Evolutionary conservation across 2,888 invertebrate genomes (phyloP).

Genomic region (Pseudanteris insignis): DNA sequence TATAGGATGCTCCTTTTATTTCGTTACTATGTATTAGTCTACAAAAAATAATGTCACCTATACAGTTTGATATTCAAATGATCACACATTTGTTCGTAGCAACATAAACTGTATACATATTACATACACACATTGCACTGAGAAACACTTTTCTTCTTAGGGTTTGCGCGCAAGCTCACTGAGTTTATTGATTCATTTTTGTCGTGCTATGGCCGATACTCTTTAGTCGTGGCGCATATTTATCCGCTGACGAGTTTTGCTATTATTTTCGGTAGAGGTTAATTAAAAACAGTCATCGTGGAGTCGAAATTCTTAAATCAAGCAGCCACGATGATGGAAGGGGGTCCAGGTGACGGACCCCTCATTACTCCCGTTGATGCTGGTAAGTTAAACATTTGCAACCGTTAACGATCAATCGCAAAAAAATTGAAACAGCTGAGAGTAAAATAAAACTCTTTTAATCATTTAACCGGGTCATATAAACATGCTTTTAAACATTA

Average conservation of each 20-base stretch:
- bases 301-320: slow-evolving; percentile 39
- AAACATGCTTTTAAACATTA: too few species aligned
- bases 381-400: slow-evolving; percentile 61
- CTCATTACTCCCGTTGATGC: slow-evolving; percentile 62
- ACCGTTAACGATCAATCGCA: too few species aligned
- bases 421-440: too few species aligned
- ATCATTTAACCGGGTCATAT: too few species aligned
- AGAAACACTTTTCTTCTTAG: too few species aligned
- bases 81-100: too few species aligned
- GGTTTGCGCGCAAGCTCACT: slow-evolving; percentile 55
- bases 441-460: too few species aligned
- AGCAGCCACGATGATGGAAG: slow-evolving; percentile 60
- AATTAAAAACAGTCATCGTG: slow-evolving; percentile 31
- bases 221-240: slow-evolving; percentile 47
- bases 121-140: background rate
- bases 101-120: background rate
- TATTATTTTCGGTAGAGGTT: slow-evolving; percentile 37
- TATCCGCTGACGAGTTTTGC: slow-evolving; percentile 55
- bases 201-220: slow-evolving; percentile 41
- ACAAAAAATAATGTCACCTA: too few species aligned
- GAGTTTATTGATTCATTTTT: slow-evolving; percentile 60
- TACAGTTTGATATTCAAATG: too few species aligned
- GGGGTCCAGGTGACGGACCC: slow-evolving; percentile 61
- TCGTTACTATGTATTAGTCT: too few species aligned
- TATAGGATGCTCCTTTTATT: too few species aligned